Conservation (phyloP, 2,888 invertebrate species). For the Melanophora roralis region DNA sequence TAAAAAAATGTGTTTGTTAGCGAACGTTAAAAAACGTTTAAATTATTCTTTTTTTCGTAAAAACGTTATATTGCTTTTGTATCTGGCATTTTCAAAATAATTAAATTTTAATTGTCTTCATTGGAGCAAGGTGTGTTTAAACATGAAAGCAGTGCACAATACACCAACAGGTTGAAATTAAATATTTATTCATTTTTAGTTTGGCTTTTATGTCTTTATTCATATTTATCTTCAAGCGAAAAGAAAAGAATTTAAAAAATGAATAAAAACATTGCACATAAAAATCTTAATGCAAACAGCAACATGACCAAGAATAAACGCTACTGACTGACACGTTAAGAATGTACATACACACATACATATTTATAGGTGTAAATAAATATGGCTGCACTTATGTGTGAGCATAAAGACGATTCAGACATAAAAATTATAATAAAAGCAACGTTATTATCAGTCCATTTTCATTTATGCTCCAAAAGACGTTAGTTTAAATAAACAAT, state of each 20-base stretch:
- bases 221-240: neutral
- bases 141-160: too few relatives aligned
- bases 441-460: constrained; percentile 9
- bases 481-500: constrained; percentile 11
- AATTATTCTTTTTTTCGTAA: too few relatives aligned
- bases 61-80: neutral
- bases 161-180: constrained; percentile 15
- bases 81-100: neutral
- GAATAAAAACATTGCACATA: neutral
- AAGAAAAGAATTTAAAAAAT: neutral
- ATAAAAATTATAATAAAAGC: constrained; percentile 37
- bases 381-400: neutral
- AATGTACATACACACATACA: neutral
- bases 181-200: constrained; percentile 18
- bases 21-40: too few relatives aligned
- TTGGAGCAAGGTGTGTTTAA: too few relatives aligned
- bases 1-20: too few relatives aligned
- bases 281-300: neutral
- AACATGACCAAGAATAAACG: too few relatives aligned
- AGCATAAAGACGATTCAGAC: constrained; percentile 9
- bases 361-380: neutral
- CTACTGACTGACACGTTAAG: too few relatives aligned
- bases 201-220: constrained; percentile 23
- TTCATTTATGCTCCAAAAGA: constrained; percentile 17
- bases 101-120: constrained; percentile 7